These are phyloP conservation scores for Rousettus madagascariensis DNA, from an alignment of 2,797 vertebrate species.

Conservation along the genomic window DNA sequence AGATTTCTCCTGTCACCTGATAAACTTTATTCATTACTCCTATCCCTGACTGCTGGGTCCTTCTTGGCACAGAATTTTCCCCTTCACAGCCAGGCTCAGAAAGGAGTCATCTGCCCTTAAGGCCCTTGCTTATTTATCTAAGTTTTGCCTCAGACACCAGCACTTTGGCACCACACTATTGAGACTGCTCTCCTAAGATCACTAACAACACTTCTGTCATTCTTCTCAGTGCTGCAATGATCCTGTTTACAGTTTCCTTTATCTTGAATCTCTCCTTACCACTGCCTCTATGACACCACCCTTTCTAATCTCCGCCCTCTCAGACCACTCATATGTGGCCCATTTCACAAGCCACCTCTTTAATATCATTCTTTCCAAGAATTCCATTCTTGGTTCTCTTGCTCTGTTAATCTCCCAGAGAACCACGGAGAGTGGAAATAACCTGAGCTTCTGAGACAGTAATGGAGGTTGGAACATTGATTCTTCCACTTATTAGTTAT, in stretches of 20 bases:
- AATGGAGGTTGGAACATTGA: not conserved
- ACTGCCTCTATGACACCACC: not conserved
- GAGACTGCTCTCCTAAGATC: not conserved
- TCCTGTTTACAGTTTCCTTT: not conserved
- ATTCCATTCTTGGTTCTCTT: not conserved
- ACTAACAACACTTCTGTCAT: rapidly evolving
- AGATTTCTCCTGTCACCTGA: not conserved
- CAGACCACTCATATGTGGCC: not conserved
- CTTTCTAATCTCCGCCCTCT: not conserved
- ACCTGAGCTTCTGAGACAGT: not conserved
- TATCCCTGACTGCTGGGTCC: not conserved
- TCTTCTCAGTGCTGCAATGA: not conserved
- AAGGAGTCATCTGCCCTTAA: not conserved
- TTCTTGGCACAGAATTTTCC: conserved; percentile 26
- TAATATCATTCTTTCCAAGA: not conserved
- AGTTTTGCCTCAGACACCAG: not conserved
- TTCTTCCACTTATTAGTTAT: not conserved
- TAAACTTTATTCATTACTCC: not conserved
- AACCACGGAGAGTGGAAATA: not conserved
- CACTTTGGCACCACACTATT: not conserved
- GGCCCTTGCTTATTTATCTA: not conserved
- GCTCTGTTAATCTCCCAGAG: not conserved
- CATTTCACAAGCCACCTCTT: not conserved
- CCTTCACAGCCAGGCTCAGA: not conserved
- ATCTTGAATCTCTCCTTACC: not conserved